These are phyloP conservation scores for Gallinago undulata DNA, from an alignment of 2,113 vertebrate genomes.

Conservation along the genomic window DNA sequence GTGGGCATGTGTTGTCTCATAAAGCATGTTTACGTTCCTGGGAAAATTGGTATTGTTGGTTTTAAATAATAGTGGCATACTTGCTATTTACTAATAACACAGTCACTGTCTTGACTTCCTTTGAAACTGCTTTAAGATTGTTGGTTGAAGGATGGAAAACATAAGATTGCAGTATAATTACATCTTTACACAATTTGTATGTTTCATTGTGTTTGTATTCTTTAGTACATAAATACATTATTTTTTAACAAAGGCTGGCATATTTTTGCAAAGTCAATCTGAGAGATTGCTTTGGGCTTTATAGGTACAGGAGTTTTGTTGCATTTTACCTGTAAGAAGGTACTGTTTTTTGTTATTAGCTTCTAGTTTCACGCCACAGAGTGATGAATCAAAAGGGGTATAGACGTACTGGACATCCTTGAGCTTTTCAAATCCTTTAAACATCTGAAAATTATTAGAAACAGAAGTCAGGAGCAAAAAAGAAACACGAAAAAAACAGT, in stretches of 20 bases:
- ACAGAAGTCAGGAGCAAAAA: background rate
- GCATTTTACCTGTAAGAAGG: constrained; percentile 88
- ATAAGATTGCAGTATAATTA: background rate
- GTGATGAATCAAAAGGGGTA: constrained; percentile 85
- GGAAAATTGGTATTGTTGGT: background rate
- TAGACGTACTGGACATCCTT: constrained; percentile 91
- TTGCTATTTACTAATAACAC: background rate
- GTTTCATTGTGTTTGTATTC: background rate
- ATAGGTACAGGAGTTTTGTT: background rate
- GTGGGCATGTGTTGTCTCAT: background rate
- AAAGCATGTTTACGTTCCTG: background rate
- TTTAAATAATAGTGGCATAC: background rate
- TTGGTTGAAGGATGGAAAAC: background rate
- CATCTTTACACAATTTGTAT: background rate
- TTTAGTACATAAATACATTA: background rate
- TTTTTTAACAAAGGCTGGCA: background rate
- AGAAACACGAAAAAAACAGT: background rate
- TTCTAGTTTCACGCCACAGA: constrained; percentile 89
- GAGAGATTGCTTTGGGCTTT: background rate
- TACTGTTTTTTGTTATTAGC: constrained; percentile 89
- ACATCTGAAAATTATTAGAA: constrained; percentile 82
- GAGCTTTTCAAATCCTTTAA: constrained; percentile 91
- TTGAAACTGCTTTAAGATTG: background rate
- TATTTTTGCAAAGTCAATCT: background rate
- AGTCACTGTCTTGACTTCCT: background rate